A percentile compares a stretch with the other conserved stretches of the same genome.
Evolutionary conservation across 2,113 vertebrate species (phyloP).

Genomic region (Calcarius ornatus): DNA sequence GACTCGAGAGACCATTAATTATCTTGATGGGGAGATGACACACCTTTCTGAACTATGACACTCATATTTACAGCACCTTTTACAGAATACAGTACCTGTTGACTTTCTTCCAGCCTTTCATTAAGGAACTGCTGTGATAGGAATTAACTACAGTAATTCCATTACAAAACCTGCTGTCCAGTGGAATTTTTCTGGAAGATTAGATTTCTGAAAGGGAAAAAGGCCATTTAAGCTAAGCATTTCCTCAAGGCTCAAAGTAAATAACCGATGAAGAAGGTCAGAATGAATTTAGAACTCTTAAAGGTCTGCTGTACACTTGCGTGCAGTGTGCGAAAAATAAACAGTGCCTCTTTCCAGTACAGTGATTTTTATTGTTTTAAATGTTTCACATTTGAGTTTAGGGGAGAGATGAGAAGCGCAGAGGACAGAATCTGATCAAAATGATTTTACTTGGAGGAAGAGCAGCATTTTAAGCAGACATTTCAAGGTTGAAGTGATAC

Average conservation of each 20-base stretch:
- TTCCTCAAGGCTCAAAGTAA: slow-evolving; percentile 47
- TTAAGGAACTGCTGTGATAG: slow-evolving; percentile 74
- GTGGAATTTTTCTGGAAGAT: slow-evolving; percentile 72
- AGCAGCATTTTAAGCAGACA: slow-evolving; percentile 36
- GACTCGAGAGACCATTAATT: slow-evolving; percentile 50
- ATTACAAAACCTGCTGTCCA: slow-evolving; percentile 68
- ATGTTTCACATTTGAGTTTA: slow-evolving; percentile 55
- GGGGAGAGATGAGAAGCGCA: slow-evolving; percentile 9
- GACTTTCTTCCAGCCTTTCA: slow-evolving; percentile 65
- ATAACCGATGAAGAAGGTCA: slow-evolving; percentile 59
- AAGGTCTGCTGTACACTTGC: slow-evolving; percentile 55
- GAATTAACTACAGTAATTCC: slow-evolving; percentile 63
- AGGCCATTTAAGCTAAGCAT: slow-evolving; percentile 43
- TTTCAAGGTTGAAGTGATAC: slow-evolving; percentile 46
- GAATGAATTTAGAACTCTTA: slow-evolving; percentile 56
- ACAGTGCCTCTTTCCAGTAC: slow-evolving; percentile 54
- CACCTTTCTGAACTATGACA: slow-evolving; percentile 46
- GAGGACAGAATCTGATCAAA: slow-evolving; percentile 39
- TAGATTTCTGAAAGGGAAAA: slow-evolving; percentile 69
- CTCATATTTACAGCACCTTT: slow-evolving; percentile 33
- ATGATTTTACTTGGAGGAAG: slow-evolving; percentile 25
- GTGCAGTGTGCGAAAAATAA: slow-evolving; percentile 30
- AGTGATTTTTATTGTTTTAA: slow-evolving; percentile 64
- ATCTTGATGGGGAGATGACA: slow-evolving; percentile 57
- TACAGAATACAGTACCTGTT: slow-evolving; percentile 64